phyloP scores from a whole-genome alignment of 2,888 invertebrate species.

The Steinernema hermaphroditum region DNA sequence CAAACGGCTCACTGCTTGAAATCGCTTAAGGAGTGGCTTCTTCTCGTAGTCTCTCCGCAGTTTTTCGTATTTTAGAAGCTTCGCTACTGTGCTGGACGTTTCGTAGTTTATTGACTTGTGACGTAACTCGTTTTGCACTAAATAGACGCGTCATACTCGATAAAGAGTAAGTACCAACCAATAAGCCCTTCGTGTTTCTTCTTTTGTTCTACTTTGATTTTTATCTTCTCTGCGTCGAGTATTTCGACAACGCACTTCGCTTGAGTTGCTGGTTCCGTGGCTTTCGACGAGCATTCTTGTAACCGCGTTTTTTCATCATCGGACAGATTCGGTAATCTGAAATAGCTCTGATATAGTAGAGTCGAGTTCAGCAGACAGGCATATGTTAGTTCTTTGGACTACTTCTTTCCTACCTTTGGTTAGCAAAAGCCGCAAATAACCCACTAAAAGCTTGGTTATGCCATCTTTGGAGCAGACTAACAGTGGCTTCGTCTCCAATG shows the following conservation, averaged over 20 bases:
- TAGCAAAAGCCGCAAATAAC: slow-evolving; percentile 11
- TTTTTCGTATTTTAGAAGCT: not conserved
- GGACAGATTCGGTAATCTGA: not conserved
- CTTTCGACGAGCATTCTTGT: not conserved
- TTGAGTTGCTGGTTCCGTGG: not conserved
- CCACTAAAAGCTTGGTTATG: slow-evolving; percentile 22
- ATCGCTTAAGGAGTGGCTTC: not conserved
- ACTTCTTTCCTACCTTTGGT: not conserved
- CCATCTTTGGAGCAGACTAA: slow-evolving; percentile 1
- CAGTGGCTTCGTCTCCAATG: not conserved
- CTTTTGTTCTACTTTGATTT: not conserved
- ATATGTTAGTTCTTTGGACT: not conserved
- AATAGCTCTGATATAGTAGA: not conserved
- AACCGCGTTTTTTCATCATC: not conserved
- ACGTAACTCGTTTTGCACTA: not conserved
- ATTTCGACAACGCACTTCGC: slow-evolving; percentile 1
- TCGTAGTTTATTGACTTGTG: not conserved
- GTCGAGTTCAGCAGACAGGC: not conserved
- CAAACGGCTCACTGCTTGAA: not conserved
- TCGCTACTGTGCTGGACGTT: not conserved
- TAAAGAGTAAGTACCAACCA: not conserved
- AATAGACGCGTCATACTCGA: not conserved
- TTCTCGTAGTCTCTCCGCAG: not conserved
- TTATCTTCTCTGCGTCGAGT: not conserved
- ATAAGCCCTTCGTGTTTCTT: not conserved